A percentile compares a stretch with the other conserved stretches of the same genome.
phyloP scores from a whole-genome alignment of 2,888 invertebrate genomes.

The Deroplatys truncata region DNA sequence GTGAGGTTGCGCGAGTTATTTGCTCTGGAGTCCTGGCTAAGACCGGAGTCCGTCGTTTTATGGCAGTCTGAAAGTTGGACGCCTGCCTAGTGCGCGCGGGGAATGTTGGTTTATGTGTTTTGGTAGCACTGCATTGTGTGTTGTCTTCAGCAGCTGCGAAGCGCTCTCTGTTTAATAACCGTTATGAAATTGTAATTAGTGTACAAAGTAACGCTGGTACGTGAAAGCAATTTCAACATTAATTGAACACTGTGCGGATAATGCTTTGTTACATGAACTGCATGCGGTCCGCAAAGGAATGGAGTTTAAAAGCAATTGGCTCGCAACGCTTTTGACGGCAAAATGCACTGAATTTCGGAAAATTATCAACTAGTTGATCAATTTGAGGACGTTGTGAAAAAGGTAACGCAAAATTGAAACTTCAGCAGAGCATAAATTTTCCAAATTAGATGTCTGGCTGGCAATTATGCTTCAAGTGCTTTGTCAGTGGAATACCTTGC shows the following conservation, averaged over 20 bases:
- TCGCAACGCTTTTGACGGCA: background rate
- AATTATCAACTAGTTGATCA: background rate
- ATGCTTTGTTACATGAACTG: background rate
- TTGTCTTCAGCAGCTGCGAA: background rate
- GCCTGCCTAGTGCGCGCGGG: background rate
- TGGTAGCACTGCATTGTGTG: background rate
- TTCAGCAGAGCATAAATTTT: too few species aligned
- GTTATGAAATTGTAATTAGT: background rate
- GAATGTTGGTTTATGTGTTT: background rate
- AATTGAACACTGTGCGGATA: background rate
- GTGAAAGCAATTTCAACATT: background rate
- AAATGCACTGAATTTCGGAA: background rate
- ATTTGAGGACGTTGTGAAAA: background rate
- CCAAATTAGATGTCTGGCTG: too few species aligned
- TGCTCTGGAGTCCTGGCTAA: too few species aligned
- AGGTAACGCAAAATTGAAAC: background rate
- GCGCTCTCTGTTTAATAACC: background rate
- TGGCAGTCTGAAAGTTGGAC: too few species aligned
- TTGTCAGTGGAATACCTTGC: too few species aligned
- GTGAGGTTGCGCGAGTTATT: too few species aligned
- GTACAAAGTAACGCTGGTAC: background rate
- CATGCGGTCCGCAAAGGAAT: background rate
- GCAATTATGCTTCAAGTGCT: too few species aligned
- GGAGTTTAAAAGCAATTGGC: background rate
- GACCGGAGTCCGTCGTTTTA: too few species aligned